phyloP scores from a whole-genome alignment of 2,113 vertebrate species.

The Oxyruncus cristatus region DNA sequence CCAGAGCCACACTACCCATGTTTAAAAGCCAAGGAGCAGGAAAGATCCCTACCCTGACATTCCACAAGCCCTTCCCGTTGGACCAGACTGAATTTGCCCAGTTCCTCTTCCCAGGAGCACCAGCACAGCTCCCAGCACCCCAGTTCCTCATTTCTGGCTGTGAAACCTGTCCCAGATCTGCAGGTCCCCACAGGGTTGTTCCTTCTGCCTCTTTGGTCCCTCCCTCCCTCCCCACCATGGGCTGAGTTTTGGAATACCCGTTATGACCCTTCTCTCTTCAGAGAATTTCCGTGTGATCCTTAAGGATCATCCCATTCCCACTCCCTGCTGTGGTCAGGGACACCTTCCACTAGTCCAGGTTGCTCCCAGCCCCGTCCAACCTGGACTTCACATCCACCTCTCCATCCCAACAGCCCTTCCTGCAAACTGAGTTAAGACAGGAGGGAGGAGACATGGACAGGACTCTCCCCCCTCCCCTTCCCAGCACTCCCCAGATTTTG shows the following conservation, averaged over 20 bases:
- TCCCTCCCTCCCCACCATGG: neutral
- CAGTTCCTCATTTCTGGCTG: neutral
- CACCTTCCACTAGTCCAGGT: neutral
- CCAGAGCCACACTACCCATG: fast-evolving
- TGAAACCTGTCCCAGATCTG: neutral
- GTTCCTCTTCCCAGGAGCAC: neutral
- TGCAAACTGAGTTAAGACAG: neutral
- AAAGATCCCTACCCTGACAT: neutral
- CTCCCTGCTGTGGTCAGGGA: neutral
- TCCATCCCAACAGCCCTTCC: neutral
- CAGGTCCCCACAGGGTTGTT: neutral
- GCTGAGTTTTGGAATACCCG: neutral
- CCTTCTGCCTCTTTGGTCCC: neutral
- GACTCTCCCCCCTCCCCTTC: too few species aligned
- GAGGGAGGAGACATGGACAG: neutral
- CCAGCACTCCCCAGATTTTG: neutral
- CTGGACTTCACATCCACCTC: neutral
- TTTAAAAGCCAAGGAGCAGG: neutral
- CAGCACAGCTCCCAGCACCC: neutral
- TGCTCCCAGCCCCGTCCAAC: neutral
- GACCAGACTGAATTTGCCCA: neutral
- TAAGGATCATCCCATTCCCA: neutral
- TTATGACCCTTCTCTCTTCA: neutral
- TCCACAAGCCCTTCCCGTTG: neutral
- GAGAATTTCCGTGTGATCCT: too few species aligned